Evolutionary conservation across 1,140 invertebrate genomes (phyloP), one percentile per base, ranked within the genome.

Genomic region (Drosophila ercepeae): DNA sequence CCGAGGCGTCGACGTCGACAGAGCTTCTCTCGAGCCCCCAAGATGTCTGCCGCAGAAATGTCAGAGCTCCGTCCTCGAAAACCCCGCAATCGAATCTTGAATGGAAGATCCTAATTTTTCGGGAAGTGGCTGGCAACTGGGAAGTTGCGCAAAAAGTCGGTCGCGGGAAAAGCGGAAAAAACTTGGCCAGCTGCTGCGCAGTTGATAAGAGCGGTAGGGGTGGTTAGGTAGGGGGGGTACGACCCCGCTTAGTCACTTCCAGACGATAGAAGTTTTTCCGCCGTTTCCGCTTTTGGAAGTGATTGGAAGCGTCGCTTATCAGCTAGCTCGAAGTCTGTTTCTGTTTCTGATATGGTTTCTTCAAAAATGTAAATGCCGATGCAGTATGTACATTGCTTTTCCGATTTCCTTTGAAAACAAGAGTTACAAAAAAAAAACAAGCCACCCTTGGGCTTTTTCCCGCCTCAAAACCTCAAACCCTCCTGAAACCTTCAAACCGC

Each of bases 261-360:
- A 72, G 49, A 49, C 60, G 57, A 75, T 72, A 76, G 44, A 61
- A 54, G 14, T 23, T 34, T 25, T 16, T 14, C 14, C 14, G 6
- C 39, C 39, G 71, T 55, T 84, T 84, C 82, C 81, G 76, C 72
- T 67, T 67, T 55, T 65, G 36, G 58, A 74, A 73, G 61, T 63
- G 76, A 86, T 84, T 84, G 78, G 82, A 36, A 57, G 53, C 0
- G 9, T 45, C 16, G 19, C 72, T 79, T 81, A 81, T 81, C 77
- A 75, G 32, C n/a, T 16, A 13, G 23, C 36, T 29, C 55, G 13
- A 14, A 32, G 29, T 27, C 36, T 14, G 32, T 23, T 60, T 42
- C 7, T n/a, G n/a, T 27, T 27, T 27, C 7, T 27, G 5, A 6
- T 27, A 3, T 32, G 9, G 11, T n/a, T 32, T 32, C 9, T 32